Conservation (phyloP, 1,140 invertebrate genomes). For the Micrasema longulum region DNA sequence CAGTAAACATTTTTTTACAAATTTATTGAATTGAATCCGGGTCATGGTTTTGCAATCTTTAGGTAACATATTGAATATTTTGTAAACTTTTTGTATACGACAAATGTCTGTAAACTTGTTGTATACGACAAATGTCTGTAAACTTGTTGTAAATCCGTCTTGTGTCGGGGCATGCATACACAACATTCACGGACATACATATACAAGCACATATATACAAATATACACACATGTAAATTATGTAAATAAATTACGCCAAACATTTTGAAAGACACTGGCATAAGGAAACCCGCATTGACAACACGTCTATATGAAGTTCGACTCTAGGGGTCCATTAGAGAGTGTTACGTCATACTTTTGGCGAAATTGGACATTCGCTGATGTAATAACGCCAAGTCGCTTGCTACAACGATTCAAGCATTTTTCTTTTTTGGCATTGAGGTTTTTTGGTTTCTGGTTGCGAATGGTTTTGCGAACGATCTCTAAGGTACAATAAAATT, state of each 20-base stretch:
- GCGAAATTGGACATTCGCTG: constrained; percentile 5
- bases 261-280: not conserved
- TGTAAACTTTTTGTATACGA: no score
- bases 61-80: no score
- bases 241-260: not conserved
- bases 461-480: not conserved
- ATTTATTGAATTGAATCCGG: no score
- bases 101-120: no score
- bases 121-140: no score
- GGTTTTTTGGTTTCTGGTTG: not conserved
- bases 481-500: constrained; percentile 2
- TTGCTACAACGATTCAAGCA: constrained; percentile 1
- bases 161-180: no score
- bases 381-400: constrained; percentile 3
- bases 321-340: constrained; percentile 20
- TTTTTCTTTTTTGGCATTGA: constrained; percentile 11
- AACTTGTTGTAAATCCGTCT: no score
- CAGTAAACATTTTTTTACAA: no score
- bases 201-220: no score
- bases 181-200: no score
- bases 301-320: constrained; percentile 7
- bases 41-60: no score
- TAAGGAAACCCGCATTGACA: constrained; percentile 9
- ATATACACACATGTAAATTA: no score
- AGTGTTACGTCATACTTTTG: constrained; percentile 25